Conservation (phyloP, 1,140 invertebrate species). For the Apis laboriosa region DNA sequence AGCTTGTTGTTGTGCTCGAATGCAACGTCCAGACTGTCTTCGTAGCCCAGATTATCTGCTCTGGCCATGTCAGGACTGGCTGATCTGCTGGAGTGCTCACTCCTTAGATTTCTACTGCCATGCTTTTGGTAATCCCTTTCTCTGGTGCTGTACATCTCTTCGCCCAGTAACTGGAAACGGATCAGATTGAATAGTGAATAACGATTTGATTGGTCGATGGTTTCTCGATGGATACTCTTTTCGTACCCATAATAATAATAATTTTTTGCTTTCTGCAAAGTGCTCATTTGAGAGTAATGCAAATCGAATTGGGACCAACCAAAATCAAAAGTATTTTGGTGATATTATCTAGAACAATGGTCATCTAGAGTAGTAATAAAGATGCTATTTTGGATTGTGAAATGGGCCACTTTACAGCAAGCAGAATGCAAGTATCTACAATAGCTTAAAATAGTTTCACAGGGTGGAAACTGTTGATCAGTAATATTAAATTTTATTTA, state of each 20-base stretch:
- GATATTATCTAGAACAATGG: background rate
- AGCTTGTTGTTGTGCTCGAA: conserved; percentile 80
- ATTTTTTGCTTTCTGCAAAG: background rate
- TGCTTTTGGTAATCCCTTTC: conserved; percentile 70
- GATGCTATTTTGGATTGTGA: background rate
- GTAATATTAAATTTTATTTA: background rate
- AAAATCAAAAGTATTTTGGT: background rate
- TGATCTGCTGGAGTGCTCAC: conserved; percentile 72
- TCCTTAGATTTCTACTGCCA: conserved; percentile 40
- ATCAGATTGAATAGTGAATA: background rate
- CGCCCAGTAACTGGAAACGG: conserved; percentile 75
- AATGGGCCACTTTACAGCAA: conserved; percentile 5
- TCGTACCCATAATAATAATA: too few relatives aligned
- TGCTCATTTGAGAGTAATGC: background rate
- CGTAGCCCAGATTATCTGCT: conserved; percentile 74
- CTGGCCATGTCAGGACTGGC: conserved; percentile 68
- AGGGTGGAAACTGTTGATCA: background rate
- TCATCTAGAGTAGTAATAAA: background rate
- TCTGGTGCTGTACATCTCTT: conserved; percentile 75
- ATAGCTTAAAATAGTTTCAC: background rate
- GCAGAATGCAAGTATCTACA: background rate
- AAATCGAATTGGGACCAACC: too few relatives aligned
- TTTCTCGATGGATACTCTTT: background rate
- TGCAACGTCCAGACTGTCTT: conserved; percentile 78
- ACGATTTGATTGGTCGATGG: too few relatives aligned